phyloP scores from a whole-genome alignment of 35 echinoderm and acorn worm genomes.

The Eucidaris tribuloides region DNA sequence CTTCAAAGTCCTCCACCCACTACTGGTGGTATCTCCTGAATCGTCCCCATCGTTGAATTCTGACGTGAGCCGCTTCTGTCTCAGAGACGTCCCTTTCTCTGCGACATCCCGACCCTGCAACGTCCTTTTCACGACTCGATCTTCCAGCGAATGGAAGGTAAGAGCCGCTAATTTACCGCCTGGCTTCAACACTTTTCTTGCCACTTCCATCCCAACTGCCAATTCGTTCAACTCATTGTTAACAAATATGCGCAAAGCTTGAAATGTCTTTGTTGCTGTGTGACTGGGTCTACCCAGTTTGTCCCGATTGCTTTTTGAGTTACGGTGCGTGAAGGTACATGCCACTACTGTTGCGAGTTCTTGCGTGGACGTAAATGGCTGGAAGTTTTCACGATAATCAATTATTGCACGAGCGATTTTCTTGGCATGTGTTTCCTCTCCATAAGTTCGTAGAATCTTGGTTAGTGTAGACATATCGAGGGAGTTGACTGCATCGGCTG shows the following conservation, averaged over 20 bases:
- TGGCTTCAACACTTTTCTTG: constrained; percentile 38
- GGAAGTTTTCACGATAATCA: constrained; percentile 78
- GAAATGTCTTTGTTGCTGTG: constrained; percentile 86
- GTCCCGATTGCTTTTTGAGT: constrained; percentile 42
- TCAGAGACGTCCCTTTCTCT: constrained; percentile 48
- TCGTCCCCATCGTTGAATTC: background rate
- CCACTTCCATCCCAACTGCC: constrained; percentile 29
- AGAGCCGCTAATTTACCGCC: constrained; percentile 78
- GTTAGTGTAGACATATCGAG: constrained; percentile 54
- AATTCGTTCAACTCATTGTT: constrained; percentile 95
- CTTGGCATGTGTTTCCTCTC: constrained; percentile 76
- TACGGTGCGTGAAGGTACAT: constrained; percentile 63
- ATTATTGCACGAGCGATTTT: constrained; percentile 74
- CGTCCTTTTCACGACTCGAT: constrained; percentile 84
- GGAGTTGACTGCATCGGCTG: constrained; percentile 91
- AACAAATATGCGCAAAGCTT: constrained; percentile 88
- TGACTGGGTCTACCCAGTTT: constrained; percentile 58
- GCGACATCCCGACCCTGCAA: constrained; percentile 71
- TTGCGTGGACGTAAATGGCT: constrained; percentile 62
- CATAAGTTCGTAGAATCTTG: constrained; percentile 68
- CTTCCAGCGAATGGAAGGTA: constrained; percentile 90
- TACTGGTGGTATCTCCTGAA: background rate
- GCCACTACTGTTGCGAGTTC: constrained; percentile 74
- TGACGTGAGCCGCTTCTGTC: constrained; percentile 16
- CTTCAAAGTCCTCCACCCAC: constrained; percentile 25